Evolutionary conservation across 30 jellyfish, hydroid and myxozoan genomes (phyloP).

Genomic region (Hydractinia echinata): DNA sequence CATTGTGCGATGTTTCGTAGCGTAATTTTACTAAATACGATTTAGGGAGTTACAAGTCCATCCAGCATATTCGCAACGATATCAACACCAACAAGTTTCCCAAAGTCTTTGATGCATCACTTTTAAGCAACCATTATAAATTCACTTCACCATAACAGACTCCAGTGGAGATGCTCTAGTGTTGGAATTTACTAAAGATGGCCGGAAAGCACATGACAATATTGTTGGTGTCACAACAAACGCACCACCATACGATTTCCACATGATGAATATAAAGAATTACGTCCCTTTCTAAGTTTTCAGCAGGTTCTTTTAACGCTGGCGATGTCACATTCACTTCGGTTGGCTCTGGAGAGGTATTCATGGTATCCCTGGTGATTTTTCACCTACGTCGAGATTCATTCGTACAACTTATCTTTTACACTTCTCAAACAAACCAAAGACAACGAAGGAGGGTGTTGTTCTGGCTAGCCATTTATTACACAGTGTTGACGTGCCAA

Average conservation of each 20-base stretch:
- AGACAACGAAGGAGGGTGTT: neutral
- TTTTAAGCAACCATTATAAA: too few species aligned
- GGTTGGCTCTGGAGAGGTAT: slow-evolving; percentile 8
- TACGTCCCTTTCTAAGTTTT: slow-evolving; percentile 2
- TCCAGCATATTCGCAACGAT: too few species aligned
- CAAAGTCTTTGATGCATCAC: too few species aligned
- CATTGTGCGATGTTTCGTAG: too few species aligned
- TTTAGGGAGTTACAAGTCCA: too few species aligned
- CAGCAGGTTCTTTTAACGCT: neutral
- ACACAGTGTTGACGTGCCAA: slow-evolving; percentile 3
- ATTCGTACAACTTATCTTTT: neutral
- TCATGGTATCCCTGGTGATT: slow-evolving; percentile 16
- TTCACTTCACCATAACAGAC: neutral
- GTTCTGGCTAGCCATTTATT: neutral
- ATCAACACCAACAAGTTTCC: too few species aligned
- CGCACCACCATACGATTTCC: slow-evolving; percentile 10
- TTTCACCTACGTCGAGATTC: slow-evolving; percentile 8
- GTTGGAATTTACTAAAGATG: slow-evolving; percentile 25
- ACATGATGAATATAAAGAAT: slow-evolving; percentile 4
- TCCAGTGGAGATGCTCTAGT: slow-evolving; percentile 4
- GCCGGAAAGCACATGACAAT: slow-evolving; percentile 8
- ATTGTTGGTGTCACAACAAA: neutral
- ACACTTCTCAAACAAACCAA: neutral
- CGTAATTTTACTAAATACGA: too few species aligned
- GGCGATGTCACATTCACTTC: neutral